Evolutionary conservation across 2,888 invertebrate genomes (phyloP).

Genomic region (Nemoura dubitans): DNA sequence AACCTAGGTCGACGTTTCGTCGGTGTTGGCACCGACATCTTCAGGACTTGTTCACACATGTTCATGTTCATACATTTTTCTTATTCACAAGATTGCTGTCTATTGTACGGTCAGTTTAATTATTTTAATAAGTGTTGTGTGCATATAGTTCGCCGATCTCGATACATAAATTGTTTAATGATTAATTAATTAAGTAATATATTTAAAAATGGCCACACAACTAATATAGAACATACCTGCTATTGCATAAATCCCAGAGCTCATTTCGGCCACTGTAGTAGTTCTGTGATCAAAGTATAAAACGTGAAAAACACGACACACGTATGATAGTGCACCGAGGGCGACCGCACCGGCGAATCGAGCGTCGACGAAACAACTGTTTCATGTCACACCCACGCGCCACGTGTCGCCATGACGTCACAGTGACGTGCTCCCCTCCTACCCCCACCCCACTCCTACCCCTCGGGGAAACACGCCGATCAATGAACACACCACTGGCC

Average conservation of each 20-base stretch:
- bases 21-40: no score
- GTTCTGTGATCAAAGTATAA: not conserved
- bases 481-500: not conserved
- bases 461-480: not conserved
- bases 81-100: no score
- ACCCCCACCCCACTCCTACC: not conserved
- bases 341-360: not conserved
- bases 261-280: not conserved
- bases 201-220: not conserved
- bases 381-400: not conserved
- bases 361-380: not conserved
- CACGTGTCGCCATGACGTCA: not conserved
- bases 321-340: not conserved
- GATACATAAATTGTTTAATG: no score
- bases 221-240: not conserved
- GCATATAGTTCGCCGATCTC: no score
- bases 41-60: no score
- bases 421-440: not conserved
- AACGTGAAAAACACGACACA: not conserved
- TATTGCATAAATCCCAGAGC: constrained; percentile 7
- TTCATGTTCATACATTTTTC: no score
- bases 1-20: no score
- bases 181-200: no score
- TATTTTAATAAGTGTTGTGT: no score
- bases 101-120: no score